These are phyloP conservation scores for Doryteuthis pealeii DNA, from an alignment of 1,140 invertebrate species.

Conservation along the genomic window DNA sequence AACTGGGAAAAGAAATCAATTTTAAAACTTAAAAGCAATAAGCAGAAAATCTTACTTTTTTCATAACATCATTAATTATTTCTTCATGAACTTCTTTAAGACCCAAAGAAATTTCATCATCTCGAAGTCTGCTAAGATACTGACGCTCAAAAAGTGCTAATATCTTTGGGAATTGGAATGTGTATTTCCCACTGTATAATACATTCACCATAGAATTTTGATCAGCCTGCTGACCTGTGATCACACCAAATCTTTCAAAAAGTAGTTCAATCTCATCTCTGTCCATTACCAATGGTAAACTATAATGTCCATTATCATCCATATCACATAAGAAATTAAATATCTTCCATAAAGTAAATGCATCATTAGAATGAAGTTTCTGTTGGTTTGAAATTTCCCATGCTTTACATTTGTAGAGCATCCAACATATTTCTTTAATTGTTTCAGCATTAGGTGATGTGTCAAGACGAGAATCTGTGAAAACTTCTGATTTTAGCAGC, in stretches of 20 bases:
- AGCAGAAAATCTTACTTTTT: constrained; percentile 66
- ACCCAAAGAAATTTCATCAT: constrained; percentile 71
- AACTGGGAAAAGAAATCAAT: too few species aligned
- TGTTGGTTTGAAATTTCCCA: constrained; percentile 62
- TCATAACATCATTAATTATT: constrained; percentile 80
- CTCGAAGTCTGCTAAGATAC: constrained; percentile 64
- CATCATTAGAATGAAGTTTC: constrained; percentile 66
- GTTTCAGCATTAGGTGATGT: constrained; percentile 62
- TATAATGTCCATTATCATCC: constrained; percentile 35
- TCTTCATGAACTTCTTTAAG: constrained; percentile 75
- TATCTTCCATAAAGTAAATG: constrained; percentile 76
- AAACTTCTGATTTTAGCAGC: constrained; percentile 75
- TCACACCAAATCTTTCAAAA: constrained; percentile 46
- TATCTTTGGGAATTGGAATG: constrained; percentile 69
- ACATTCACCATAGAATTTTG: constrained; percentile 10
- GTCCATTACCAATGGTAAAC: constrained; percentile 46
- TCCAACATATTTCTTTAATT: constrained; percentile 75
- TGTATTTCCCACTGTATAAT: constrained; percentile 35
- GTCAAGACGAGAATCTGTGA: constrained; percentile 61
- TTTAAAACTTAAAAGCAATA: neutral
- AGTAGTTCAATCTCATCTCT: constrained; percentile 54
- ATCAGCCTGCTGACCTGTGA: constrained; percentile 35
- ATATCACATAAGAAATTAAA: constrained; percentile 75
- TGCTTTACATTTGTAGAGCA: constrained; percentile 71
- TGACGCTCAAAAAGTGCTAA: constrained; percentile 73